phyloP scores from a whole-genome alignment of 92 coral and sea anemone genomes.

The Epizoanthus illoricatus region DNA sequence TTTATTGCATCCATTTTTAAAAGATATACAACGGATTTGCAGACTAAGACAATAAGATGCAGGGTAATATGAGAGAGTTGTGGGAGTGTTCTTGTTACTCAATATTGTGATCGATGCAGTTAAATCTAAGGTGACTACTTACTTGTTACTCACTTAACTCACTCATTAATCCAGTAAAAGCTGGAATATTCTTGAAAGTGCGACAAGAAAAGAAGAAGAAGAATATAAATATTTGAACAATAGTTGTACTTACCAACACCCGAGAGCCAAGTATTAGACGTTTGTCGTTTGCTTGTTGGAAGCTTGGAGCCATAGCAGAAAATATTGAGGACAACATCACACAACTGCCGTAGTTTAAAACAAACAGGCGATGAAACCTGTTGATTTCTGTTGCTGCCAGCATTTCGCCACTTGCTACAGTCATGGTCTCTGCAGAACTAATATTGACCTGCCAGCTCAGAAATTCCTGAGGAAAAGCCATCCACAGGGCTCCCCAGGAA shows the following conservation, averaged over 20 bases:
- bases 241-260: neutral
- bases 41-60: too few species aligned
- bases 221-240: too few species aligned
- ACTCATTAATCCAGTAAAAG: too few species aligned
- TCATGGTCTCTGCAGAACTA: neutral
- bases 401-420: neutral
- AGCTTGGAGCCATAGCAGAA: conserved; percentile 31
- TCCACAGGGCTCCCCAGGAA: conserved; percentile 7
- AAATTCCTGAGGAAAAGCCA: neutral
- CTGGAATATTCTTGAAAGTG: too few species aligned
- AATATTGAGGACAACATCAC: conserved; percentile 12
- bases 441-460: conserved; percentile 14
- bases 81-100: too few species aligned
- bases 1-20: neutral
- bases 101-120: too few species aligned
- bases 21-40: too few species aligned
- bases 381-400: neutral
- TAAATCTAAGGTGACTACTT: too few species aligned
- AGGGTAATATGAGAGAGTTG: too few species aligned
- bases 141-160: too few species aligned
- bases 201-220: too few species aligned
- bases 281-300: conserved; percentile 1
- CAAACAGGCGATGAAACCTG: conserved; percentile 1
- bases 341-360: conserved; percentile 13
- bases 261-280: neutral